Conservation (phyloP, 53 echinoderm and acorn worm genomes). For the Astropecten irregularis region DNA sequence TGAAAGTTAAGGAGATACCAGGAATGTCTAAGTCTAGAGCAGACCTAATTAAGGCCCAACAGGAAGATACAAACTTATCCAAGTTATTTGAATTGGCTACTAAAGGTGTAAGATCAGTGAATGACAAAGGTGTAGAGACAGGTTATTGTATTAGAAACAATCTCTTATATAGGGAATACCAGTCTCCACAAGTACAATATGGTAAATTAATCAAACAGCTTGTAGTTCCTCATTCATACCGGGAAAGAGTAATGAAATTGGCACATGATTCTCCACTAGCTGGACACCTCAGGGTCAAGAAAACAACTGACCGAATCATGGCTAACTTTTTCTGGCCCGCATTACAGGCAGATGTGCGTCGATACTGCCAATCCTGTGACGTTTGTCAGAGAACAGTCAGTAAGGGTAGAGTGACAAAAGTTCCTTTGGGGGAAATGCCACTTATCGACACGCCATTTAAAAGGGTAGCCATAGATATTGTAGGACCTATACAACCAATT, state of each 20-base stretch:
- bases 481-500: constrained; percentile 47
- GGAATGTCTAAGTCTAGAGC: not conserved
- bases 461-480: constrained; percentile 60
- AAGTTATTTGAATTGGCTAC: constrained; percentile 19
- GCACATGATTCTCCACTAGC: constrained; percentile 66
- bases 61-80: not conserved
- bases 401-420: no score
- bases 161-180: constrained; percentile 26
- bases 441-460: constrained; percentile 46
- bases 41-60: not conserved
- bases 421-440: constrained; percentile 52
- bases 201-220: constrained; percentile 36
- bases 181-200: no score
- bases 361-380: constrained; percentile 60
- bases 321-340: constrained; percentile 54
- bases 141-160: not conserved
- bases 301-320: constrained; percentile 46
- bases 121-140: not conserved
- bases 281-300: constrained; percentile 43
- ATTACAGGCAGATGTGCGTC: constrained; percentile 26
- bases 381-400: constrained; percentile 62
- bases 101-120: not conserved
- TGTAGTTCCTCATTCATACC: constrained; percentile 39
- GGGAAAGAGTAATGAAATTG: constrained; percentile 32
- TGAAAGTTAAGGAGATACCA: constrained; percentile 30